Evolutionary conservation across 2,888 invertebrate genomes (phyloP), one percentile per base, ranked within the genome.

Genomic region (Cantharis flavilabris): DNA sequence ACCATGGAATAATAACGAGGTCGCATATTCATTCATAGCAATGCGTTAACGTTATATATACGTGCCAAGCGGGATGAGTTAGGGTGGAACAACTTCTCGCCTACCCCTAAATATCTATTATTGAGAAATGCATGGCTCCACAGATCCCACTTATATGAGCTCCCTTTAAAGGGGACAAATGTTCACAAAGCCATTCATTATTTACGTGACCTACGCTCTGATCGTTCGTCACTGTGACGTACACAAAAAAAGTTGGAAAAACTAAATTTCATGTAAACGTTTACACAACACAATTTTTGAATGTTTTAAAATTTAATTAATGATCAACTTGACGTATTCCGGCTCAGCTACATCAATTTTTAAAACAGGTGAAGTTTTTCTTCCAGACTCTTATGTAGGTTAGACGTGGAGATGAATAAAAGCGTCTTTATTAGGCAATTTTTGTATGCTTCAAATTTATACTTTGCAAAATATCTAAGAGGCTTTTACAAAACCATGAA

Each of bases 31-130:
- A 65, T 75, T 72, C 72, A 64, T 69, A 63, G 72, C 72, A 77
- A 77, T 75, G 49, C 49, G 75, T 77, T 74, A 77, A 73, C 71
- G 70, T 71, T 67, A 23, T 67, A 33, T 62, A 77, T 70, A 76
- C 74, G 78, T 74, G 76, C 70, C 33, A 62, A 73, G 62, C 9
- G 30, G 76, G 70, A 79, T 78, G 80, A 26, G 65, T 49, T n/a
- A n/a, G 80, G 82, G 82, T 81, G 82, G 82, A 84, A 83, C 81
- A 83, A 80, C 79, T 83, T 83, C 83, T 72, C 78, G 83, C 79
- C 82, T 69, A 81, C 80, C 79, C 83, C 79, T 85, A 83, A 84
- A 84, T 84, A 85, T 85, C 83, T 83, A 85, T 84, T 85, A 85
- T 85, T 84, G 83, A 84, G 82, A 82, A 77, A 84, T 83, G 80